Percentiles rank a stretch among this genome's conserved stretches.
Evolutionary conservation across 1,140 invertebrate genomes (phyloP).

Genomic region (Drusus annulatus): DNA sequence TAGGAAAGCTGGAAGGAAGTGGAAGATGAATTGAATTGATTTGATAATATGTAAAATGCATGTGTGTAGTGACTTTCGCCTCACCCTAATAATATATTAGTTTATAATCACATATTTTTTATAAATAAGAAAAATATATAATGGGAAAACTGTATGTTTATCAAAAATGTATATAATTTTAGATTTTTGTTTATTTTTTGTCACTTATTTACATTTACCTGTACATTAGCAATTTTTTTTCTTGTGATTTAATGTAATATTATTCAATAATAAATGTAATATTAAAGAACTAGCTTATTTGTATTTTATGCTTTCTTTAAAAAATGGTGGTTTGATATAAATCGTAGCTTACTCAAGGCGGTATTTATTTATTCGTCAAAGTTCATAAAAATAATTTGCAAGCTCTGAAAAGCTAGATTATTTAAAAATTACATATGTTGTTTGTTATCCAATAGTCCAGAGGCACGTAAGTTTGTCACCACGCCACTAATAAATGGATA

Average conservation of each 20-base stretch:
- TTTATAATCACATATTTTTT: constrained; percentile 24
- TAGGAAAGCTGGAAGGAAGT: too few species aligned
- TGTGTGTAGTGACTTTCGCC: constrained; percentile 9
- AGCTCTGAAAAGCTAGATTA: too few species aligned
- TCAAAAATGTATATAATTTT: constrained; percentile 30
- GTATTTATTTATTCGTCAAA: too few species aligned
- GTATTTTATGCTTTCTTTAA: not conserved
- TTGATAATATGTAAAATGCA: not conserved
- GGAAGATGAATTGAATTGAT: too few species aligned
- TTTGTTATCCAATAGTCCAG: too few species aligned
- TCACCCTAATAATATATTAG: constrained; percentile 1
- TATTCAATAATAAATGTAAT: constrained; percentile 36
- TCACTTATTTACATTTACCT: not conserved
- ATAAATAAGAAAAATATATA: constrained; percentile 44
- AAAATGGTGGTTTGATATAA: too few species aligned
- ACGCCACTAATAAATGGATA: too few species aligned
- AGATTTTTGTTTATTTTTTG: constrained; percentile 16
- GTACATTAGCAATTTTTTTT: constrained; percentile 31
- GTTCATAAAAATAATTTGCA: too few species aligned
- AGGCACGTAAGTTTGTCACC: too few species aligned
- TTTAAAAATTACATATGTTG: too few species aligned
- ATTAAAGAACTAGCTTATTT: constrained; percentile 10
- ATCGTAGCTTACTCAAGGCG: too few species aligned
- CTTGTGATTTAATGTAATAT: constrained; percentile 35
- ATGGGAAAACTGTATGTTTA: constrained; percentile 30